Percentiles rank a stretch among this genome's conserved stretches.
Conservation (phyloP, 53 echinoderm and acorn worm genomes). For the Stichopus horrens region DNA sequence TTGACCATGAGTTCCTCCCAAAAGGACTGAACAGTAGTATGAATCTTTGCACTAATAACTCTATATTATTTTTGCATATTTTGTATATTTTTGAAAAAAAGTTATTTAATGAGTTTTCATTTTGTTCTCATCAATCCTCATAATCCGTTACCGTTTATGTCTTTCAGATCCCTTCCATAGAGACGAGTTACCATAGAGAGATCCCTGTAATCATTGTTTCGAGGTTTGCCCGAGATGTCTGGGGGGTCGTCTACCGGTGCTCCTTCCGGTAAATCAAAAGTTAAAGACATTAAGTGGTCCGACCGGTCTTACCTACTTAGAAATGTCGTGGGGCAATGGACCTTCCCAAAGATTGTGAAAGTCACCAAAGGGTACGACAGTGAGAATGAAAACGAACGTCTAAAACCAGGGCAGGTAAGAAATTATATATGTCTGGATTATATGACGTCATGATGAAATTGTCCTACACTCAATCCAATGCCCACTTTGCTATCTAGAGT, state of each 20-base stretch:
- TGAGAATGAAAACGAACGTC: conserved; percentile 73
- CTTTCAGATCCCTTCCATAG: no score
- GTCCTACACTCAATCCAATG: not conserved
- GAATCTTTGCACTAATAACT: no score
- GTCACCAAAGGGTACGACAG: conserved; percentile 67
- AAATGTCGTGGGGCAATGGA: conserved; percentile 64
- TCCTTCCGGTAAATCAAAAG: conserved; percentile 59
- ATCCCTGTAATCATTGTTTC: no score
- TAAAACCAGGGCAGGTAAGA: conserved; percentile 65
- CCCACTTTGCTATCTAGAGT: not conserved
- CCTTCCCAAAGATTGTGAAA: conserved; percentile 82
- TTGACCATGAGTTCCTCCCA: no score
- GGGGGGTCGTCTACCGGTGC: conserved; percentile 8
- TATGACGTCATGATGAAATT: not conserved
- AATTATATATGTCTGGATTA: not conserved
- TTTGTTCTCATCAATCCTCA: no score
- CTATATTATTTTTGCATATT: no score
- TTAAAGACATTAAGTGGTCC: conserved; percentile 89
- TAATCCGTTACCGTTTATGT: no score
- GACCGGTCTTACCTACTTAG: conserved; percentile 62
- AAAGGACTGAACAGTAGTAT: no score
- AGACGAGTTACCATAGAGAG: no score
- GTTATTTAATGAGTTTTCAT: no score
- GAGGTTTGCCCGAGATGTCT: not conserved
- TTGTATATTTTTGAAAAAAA: no score